Evolutionary conservation across 2,888 invertebrate species (phyloP).

Genomic region (Vanessa cardui): DNA sequence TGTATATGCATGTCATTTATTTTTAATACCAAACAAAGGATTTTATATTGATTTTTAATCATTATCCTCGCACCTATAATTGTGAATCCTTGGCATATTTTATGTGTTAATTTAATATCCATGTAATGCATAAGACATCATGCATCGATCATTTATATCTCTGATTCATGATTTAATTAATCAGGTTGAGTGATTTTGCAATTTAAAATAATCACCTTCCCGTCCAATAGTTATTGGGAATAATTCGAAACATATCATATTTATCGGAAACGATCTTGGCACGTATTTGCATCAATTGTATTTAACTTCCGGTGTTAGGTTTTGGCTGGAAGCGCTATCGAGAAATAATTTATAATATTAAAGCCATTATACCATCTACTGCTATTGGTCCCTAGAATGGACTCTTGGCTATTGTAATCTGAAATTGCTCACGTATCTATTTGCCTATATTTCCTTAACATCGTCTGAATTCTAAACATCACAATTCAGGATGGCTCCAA

Average conservation of each 20-base stretch:
- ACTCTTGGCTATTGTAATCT: slow-evolving; percentile 39
- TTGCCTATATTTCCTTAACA: slow-evolving; percentile 43
- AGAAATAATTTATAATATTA: slow-evolving; percentile 37
- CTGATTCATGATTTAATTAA: slow-evolving; percentile 6
- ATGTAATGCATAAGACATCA: not conserved
- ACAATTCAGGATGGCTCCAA: slow-evolving; percentile 11
- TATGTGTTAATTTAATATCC: no score
- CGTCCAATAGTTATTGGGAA: slow-evolving; percentile 1
- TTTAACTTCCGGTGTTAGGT: slow-evolving; percentile 24
- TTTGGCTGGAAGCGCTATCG: slow-evolving; percentile 22
- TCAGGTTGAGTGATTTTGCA: not conserved
- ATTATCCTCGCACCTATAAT: no score
- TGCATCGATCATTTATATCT: no score
- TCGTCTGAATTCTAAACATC: slow-evolving; percentile 31
- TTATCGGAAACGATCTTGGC: slow-evolving; percentile 29
- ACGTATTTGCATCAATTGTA: slow-evolving; percentile 28
- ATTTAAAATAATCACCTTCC: slow-evolving; percentile 1
- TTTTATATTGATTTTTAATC: no score
- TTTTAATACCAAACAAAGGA: no score
- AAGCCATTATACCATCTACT: slow-evolving; percentile 35
- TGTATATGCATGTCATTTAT: no score
- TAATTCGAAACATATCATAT: slow-evolving; percentile 17
- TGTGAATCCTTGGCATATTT: no score
- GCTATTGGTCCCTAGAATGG: slow-evolving; percentile 30
- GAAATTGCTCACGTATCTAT: slow-evolving; percentile 43